A percentile compares a stretch with the other conserved stretches of the same genome.
phyloP scores from a whole-genome alignment of 2,113 vertebrate genomes.

The Podiceps cristatus region DNA sequence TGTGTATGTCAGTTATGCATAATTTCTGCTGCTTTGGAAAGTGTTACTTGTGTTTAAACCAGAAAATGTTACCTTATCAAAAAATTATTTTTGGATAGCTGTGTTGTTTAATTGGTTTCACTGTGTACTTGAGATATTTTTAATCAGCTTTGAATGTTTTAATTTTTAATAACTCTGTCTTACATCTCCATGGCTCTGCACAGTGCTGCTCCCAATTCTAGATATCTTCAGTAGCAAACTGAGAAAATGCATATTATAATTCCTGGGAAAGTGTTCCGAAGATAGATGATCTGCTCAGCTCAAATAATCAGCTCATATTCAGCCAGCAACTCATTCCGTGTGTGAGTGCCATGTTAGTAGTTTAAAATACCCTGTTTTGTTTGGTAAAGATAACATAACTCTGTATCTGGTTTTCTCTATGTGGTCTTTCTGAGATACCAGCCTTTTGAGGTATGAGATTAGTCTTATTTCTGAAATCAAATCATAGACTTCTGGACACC shows the following conservation, averaged over 20 bases:
- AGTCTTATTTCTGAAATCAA: not conserved
- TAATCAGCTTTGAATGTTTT: not conserved
- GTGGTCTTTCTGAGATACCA: not conserved
- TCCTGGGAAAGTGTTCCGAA: not conserved
- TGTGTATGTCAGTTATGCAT: not conserved
- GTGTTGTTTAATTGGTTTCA: not conserved
- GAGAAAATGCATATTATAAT: not conserved
- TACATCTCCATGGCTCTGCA: not conserved
- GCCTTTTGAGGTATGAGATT: not conserved
- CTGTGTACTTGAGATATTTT: not conserved
- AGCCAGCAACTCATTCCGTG: rapidly evolving
- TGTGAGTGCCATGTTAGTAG: not conserved
- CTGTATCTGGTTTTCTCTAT: not conserved
- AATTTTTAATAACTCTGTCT: not conserved
- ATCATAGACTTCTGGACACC: not conserved
- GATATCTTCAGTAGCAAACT: not conserved
- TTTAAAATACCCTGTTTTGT: not conserved
- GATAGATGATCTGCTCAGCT: not conserved
- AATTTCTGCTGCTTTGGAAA: not conserved
- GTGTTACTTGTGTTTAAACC: not conserved
- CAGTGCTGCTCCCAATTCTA: not conserved
- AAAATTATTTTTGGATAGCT: not conserved
- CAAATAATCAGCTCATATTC: not conserved
- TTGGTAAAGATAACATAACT: not conserved
- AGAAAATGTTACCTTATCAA: not conserved